A percentile compares a stretch with the other conserved stretches of the same genome.
Evolutionary conservation across 2,113 vertebrate species (phyloP).

Genomic region (Podiceps cristatus): DNA sequence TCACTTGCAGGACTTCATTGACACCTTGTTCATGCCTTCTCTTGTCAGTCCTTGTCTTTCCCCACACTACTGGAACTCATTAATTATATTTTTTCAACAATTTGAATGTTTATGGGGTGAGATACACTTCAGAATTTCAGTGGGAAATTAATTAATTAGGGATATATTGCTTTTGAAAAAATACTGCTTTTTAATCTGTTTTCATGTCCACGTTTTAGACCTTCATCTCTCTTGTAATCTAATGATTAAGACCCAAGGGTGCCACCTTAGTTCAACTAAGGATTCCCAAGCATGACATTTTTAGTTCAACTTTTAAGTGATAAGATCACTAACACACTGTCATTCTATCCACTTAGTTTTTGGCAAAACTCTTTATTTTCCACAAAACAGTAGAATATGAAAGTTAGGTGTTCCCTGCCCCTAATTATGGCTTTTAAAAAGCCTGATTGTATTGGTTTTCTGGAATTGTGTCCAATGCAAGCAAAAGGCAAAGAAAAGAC

Average conservation of each 20-base stretch:
- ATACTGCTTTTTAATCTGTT: not conserved
- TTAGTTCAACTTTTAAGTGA: not conserved
- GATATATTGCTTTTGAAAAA: not conserved
- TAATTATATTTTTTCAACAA: not conserved
- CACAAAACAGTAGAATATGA: not conserved
- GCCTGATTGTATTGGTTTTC: not conserved
- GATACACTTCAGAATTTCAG: not conserved
- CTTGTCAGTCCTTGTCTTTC: not conserved
- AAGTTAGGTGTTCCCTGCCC: not conserved
- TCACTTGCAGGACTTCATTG: not conserved
- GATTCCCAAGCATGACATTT: not conserved
- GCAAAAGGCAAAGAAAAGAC: not conserved
- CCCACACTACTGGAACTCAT: not conserved
- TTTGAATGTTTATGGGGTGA: not conserved
- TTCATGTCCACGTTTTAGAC: not conserved
- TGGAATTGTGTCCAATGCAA: not conserved
- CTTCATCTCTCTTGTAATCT: not conserved
- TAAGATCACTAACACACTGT: not conserved
- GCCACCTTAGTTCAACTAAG: not conserved
- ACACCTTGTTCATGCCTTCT: not conserved
- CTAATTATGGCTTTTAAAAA: not conserved
- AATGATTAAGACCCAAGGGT: not conserved
- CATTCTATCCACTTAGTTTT: not conserved
- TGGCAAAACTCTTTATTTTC: not conserved
- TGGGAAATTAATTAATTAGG: not conserved